Evolutionary conservation across 2,888 invertebrate species (phyloP).

Genomic region (Ophraella communa): DNA sequence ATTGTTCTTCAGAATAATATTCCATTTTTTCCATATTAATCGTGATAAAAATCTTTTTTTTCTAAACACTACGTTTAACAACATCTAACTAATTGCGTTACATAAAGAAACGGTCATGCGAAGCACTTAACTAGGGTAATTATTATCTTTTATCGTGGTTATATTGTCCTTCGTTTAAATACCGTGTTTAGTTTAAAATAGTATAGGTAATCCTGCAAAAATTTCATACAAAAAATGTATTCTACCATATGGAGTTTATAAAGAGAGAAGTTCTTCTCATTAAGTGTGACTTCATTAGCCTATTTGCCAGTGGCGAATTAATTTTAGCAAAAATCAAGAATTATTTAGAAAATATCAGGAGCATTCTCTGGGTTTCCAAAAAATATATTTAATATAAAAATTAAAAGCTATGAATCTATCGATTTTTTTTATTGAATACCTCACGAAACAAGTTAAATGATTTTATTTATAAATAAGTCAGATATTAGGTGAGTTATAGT

Average conservation of each 20-base stretch:
- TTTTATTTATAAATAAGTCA: too few relatives aligned
- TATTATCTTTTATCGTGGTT: neutral
- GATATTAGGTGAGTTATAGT: too few relatives aligned
- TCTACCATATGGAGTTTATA: too few relatives aligned
- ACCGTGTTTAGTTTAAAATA: neutral
- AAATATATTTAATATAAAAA: too few relatives aligned
- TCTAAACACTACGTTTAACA: neutral
- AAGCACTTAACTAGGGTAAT: neutral
- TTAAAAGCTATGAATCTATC: too few relatives aligned
- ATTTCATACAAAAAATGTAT: neutral
- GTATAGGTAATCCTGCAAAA: neutral
- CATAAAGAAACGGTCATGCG: neutral
- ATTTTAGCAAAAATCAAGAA: neutral
- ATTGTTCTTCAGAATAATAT: neutral
- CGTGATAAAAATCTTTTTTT: neutral
- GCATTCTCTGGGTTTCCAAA: too few relatives aligned
- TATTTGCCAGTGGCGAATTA: too few relatives aligned
- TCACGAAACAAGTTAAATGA: too few relatives aligned
- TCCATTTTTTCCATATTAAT: slow-evolving; percentile 1
- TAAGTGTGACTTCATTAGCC: too few relatives aligned
- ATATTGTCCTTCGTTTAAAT: neutral
- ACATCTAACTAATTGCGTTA: neutral
- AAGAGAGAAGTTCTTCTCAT: too few relatives aligned
- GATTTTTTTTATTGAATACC: too few relatives aligned
- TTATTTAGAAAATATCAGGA: too few relatives aligned